Percentiles rank a stretch among this genome's conserved stretches.
Evolutionary conservation across 1,140 invertebrate genomes (phyloP).

Genomic region (Drosophila burlai): DNA sequence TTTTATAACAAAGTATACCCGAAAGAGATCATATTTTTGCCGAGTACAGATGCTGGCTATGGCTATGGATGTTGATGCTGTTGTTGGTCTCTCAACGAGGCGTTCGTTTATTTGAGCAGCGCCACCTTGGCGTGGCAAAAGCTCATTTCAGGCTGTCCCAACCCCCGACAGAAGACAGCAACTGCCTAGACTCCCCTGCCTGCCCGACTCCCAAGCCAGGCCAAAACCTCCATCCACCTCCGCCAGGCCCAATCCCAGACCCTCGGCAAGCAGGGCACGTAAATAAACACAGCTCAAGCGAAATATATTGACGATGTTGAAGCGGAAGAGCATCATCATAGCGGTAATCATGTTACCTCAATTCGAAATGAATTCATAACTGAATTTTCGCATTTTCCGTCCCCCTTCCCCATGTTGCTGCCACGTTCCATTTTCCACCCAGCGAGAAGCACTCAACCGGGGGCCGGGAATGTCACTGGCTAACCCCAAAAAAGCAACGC

Average conservation of each 20-base stretch:
- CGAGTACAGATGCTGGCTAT: conserved; percentile 9
- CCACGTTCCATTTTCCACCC: background rate
- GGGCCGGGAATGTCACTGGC: conserved; percentile 48
- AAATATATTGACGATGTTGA: conserved; percentile 82
- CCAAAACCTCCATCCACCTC: no score
- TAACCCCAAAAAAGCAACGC: conserved; percentile 49
- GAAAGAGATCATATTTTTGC: background rate
- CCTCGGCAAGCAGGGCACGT: conserved; percentile 49
- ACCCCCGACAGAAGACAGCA: background rate
- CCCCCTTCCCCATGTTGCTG: no score
- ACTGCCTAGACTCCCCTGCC: no score
- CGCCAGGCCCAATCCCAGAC: background rate
- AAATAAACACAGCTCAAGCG: conserved; percentile 82
- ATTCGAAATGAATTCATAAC: conserved; percentile 85
- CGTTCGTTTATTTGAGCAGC: conserved; percentile 80
- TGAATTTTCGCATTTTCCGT: conserved; percentile 79
- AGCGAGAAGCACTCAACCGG: conserved; percentile 31
- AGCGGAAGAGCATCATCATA: conserved; percentile 83
- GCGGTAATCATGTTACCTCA: conserved; percentile 85
- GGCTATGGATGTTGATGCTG: conserved; percentile 6
- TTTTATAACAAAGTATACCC: background rate
- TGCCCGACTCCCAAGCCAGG: background rate
- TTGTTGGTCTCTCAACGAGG: conserved; percentile 61
- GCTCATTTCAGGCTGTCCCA: conserved; percentile 62
- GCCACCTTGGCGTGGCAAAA: conserved; percentile 79